phyloP scores from a whole-genome alignment of 2,888 invertebrate genomes.

The Crioceris asparagi region DNA sequence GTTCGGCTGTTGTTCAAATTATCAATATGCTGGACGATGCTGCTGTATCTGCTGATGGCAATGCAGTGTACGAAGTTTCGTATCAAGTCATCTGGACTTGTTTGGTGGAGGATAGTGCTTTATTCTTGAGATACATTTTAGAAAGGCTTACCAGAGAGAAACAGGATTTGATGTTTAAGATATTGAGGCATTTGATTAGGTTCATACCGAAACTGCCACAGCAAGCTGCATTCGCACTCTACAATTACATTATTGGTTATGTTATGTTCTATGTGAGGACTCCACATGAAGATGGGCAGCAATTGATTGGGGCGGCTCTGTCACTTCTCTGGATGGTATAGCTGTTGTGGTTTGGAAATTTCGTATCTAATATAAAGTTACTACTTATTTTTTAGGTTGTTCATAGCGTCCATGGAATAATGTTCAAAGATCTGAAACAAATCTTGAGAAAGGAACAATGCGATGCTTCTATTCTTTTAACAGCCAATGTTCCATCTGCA shows the following conservation, averaged over 20 bases:
- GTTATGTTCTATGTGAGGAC: conserved; percentile 98
- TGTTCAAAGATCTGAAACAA: conserved; percentile 99
- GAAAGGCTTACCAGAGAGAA: conserved; percentile 90
- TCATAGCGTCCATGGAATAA: conserved; percentile 96
- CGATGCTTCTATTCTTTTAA: conserved; percentile 92
- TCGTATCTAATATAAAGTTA: background rate
- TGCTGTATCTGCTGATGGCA: conserved; percentile 87
- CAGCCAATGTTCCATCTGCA: conserved; percentile 97
- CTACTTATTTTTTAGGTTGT: conserved; percentile 57
- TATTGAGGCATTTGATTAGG: conserved; percentile 80
- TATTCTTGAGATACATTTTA: conserved; percentile 86
- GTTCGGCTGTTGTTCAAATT: conserved; percentile 91
- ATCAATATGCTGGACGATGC: conserved; percentile 92
- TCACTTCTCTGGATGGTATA: conserved; percentile 93
- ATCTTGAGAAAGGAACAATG: conserved; percentile 98
- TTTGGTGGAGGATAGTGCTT: conserved; percentile 75
- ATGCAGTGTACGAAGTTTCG: conserved; percentile 94
- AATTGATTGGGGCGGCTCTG: conserved; percentile 87
- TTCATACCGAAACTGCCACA: conserved; percentile 89
- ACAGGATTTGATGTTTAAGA: conserved; percentile 90
- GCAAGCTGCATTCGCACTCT: conserved; percentile 95
- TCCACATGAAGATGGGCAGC: conserved; percentile 91
- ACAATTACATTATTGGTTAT: conserved; percentile 98
- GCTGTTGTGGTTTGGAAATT: background rate
- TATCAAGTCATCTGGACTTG: conserved; percentile 97